Percentiles rank a stretch among this genome's conserved stretches.
Evolutionary conservation across 2,888 invertebrate species (phyloP).

Genomic region (Acleris emargana): DNA sequence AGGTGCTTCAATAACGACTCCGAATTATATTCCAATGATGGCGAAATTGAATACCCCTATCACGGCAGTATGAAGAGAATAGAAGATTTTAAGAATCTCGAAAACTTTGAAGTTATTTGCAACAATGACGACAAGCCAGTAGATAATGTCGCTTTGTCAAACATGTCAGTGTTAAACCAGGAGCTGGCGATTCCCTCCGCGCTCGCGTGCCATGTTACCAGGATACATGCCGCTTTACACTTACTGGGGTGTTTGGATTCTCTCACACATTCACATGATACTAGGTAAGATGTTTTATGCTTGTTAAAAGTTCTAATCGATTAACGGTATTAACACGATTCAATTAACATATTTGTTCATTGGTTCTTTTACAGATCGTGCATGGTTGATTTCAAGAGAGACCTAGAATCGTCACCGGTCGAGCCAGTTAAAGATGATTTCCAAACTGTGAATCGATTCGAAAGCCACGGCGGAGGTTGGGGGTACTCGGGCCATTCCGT

Average conservation of each 20-base stretch:
- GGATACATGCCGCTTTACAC: conserved; percentile 95
- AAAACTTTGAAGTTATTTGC: conserved; percentile 63
- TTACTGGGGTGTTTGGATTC: conserved; percentile 95
- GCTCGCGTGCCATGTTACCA: conserved; percentile 87
- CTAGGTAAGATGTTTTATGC: conserved; percentile 69
- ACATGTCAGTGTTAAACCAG: conserved; percentile 88
- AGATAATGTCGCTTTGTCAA: conserved; percentile 64
- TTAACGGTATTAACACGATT: too few species aligned
- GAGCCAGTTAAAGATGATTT: conserved; percentile 89
- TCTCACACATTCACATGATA: conserved; percentile 91
- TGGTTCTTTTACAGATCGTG: conserved; percentile 51
- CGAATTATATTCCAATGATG: conserved; percentile 52
- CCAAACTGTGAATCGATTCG: conserved; percentile 93
- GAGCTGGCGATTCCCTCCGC: conserved; percentile 92
- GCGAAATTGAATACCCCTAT: conserved; percentile 69
- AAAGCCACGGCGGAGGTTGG: conserved; percentile 98
- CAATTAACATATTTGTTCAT: neutral
- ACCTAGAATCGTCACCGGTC: conserved; percentile 54
- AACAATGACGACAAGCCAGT: conserved; percentile 56
- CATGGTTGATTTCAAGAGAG: conserved; percentile 63
- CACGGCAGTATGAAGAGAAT: conserved; percentile 70
- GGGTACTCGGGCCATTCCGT: conserved; percentile 98
- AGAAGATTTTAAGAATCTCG: conserved; percentile 72
- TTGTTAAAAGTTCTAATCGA: neutral
- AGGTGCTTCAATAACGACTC: conserved; percentile 68